Base-by-base conservation (phyloP, 2,888 invertebrate genomes). In the Rhingia rostrata region DNA sequence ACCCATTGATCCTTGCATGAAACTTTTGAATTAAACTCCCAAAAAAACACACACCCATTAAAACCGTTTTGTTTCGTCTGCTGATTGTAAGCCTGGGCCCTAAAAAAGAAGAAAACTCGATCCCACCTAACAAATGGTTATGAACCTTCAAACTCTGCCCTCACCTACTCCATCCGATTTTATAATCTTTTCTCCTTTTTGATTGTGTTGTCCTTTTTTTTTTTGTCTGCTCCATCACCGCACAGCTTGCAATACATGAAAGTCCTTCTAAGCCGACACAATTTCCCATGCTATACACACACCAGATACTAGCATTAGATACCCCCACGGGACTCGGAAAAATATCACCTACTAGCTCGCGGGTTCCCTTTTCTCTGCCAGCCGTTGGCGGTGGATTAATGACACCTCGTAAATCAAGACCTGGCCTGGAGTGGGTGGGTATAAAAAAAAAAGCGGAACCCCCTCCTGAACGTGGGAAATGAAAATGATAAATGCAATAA, bases 401-500 rank as follows among this genome's bases (percentile, higher is more conserved):
- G 84, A 80, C 84, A 84, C 84, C 84, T 80, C 84, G 80, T 84
- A 84, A 84, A 84, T 84, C 84, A 84, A 45, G 70, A 54, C 72
- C 60, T 22, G 53, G 14, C 39, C 14, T 6, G n/a, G 32, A 22
- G n/a, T n/a, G 10, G 63, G 53, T 14, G 41, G 6, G 58, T 51
- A 53, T 41, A 43, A 72, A 43, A 67, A 60, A 47, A 45, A 45
- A 32, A 58, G 4, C 6, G 37, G 32, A 60, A 54, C 61, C 56
- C 7, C 12, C 7, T 51, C 49, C 54, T 14, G 75, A 74, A 74
- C 80, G 79, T 84, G 84, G 70, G 84, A 84, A 84, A 84, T 64
- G 75, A 80, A 84, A 84, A 84, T 84, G 84, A 84, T 84, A 84
- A 84, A 84, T 84, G 84, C 84, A 84, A 84, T 84, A 84, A 84